These are phyloP conservation scores for Doris montereyensis DNA, from an alignment of 2,888 invertebrate genomes.

Conservation along the genomic window DNA sequence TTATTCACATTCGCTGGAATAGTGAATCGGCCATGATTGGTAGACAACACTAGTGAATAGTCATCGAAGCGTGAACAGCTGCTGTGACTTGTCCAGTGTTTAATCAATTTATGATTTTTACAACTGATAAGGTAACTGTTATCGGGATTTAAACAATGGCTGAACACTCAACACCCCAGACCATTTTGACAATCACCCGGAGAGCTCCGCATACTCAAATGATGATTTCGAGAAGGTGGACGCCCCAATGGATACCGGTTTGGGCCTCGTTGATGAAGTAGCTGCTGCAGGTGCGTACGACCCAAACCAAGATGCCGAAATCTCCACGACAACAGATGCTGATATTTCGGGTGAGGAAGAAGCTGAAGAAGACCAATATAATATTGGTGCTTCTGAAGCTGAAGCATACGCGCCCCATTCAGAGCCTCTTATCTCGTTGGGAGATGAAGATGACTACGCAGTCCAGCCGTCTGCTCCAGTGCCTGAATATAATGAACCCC, in stretches of 20 bases:
- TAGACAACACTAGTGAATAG: too few relatives aligned
- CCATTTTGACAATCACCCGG: slow-evolving; percentile 45
- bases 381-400: slow-evolving; percentile 49
- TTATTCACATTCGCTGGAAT: too few relatives aligned
- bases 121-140: too few relatives aligned
- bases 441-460: slow-evolving; percentile 17
- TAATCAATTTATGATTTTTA: too few relatives aligned
- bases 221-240: slow-evolving; percentile 49
- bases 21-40: too few relatives aligned
- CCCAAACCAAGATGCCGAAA: slow-evolving; percentile 55
- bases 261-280: neutral
- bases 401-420: slow-evolving; percentile 43
- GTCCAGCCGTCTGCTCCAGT: slow-evolving; percentile 44
- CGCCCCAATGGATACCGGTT: slow-evolving; percentile 28
- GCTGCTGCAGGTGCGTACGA: slow-evolving; percentile 11
- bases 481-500: slow-evolving; percentile 43
- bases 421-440: slow-evolving; percentile 49
- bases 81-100: too few relatives aligned
- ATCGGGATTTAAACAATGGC: too few relatives aligned
- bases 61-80: too few relatives aligned
- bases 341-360: slow-evolving; percentile 54
- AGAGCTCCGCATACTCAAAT: slow-evolving; percentile 46
- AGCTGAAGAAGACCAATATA: slow-evolving; percentile 61
- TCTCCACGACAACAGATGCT: slow-evolving; percentile 59
- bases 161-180: too few relatives aligned